Base-by-base conservation (phyloP, 1,140 invertebrate genomes). In the Pseudomyrmex flavicornis region DNA sequence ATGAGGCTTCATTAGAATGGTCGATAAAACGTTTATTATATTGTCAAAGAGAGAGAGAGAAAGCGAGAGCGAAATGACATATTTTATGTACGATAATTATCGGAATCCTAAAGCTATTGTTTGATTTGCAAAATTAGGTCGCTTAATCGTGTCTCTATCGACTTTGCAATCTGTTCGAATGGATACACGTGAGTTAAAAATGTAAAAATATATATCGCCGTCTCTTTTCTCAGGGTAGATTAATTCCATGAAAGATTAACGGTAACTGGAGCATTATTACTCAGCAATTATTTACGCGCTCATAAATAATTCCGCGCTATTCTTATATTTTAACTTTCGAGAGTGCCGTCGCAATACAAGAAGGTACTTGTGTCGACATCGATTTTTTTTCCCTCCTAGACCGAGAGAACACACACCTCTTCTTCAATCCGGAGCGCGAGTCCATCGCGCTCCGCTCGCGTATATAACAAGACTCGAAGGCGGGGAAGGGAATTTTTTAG, bases 291-390 rank as follows among this genome's bases (percentile, higher is more conserved):
- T 88, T 88, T 72, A 82, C 58, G 63, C 17, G 10, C 20, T 15
- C 56, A 61, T 73, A 63, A 87, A 82, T 85, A 63, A 88, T 85
- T 72, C 65, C n/a, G 56, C 58, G 20, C 15, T 26, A 35, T n/a
- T 44, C 17, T 48, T 12, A 48, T 15, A 63, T 52, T 26, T 70
- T 46, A 22, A 83, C 15, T 65, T 13, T 13, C 13, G n/a, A 50
- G 26, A 13, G 9, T 59, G 26, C 35, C 58, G 54, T 66, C 56
- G 54, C 44, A 46, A 59, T 22, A 35, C 56, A 70, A 86, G 22
- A 72, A 54, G 46, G 5, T n/a, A 75, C 63, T 82, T 15, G 62
- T 70, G 66, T 63, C 17, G 72, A 58, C 79, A 63, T 85, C 50
- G 5, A 2, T 22, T 44, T 35, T 3, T 66, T 80, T 22, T n/a